Conservation (phyloP, 2,888 invertebrate species). For the Diogma glabrata region DNA sequence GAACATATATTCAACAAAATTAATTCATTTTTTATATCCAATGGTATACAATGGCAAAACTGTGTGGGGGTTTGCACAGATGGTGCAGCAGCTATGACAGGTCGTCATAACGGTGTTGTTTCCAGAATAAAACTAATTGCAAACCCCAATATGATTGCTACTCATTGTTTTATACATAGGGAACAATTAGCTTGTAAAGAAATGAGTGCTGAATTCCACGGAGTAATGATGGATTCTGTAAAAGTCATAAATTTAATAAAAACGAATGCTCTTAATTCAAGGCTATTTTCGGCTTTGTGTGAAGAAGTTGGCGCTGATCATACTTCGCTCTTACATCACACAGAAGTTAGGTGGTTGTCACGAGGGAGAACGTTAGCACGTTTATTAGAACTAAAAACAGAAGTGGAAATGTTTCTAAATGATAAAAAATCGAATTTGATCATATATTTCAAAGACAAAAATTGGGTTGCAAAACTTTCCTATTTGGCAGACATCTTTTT, state of each 20-base stretch:
- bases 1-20: conserved; percentile 11
- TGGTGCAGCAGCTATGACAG: conserved; percentile 9
- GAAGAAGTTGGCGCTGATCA: conserved; percentile 9
- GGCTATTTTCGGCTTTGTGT: conserved; percentile 10
- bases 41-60: conserved; percentile 9
- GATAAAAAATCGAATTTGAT: no score
- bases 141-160: conserved; percentile 8
- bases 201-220: conserved; percentile 10
- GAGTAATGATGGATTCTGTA: conserved; percentile 7
- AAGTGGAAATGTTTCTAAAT: no score
- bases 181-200: conserved; percentile 7
- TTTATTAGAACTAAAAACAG: no score
- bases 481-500: no score
- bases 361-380: no score
- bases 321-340: conserved; percentile 7
- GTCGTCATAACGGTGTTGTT: not conserved
- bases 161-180: conserved; percentile 8
- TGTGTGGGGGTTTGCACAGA: conserved; percentile 8
- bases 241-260: conserved; percentile 11
- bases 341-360: no score
- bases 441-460: no score
- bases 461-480: no score
- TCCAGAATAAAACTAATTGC: conserved; percentile 9
- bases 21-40: conserved; percentile 10
- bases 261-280: conserved; percentile 10